phyloP scores from a whole-genome alignment of 2,797 vertebrate species.

The Gorsachius magnificus region DNA sequence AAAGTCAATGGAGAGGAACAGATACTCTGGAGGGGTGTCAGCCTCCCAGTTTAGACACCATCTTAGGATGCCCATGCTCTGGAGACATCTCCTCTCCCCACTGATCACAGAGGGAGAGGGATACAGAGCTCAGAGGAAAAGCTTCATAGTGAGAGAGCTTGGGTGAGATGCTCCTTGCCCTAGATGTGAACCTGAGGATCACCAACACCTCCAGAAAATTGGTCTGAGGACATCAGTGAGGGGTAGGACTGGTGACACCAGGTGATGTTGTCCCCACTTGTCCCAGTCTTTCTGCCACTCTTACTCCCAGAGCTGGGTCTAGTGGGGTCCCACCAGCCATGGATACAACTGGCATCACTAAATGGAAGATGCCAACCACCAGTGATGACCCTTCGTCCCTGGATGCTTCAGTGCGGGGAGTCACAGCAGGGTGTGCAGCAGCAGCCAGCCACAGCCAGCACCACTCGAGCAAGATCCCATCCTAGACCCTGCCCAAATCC shows the following conservation, averaged over 20 bases:
- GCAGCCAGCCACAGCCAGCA: rapidly evolving
- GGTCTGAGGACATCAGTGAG: not conserved
- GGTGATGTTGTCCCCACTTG: no score
- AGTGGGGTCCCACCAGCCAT: rapidly evolving
- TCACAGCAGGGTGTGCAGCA: not conserved
- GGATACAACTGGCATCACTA: rapidly evolving
- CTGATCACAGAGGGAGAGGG: rapidly evolving
- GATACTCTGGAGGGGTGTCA: not conserved
- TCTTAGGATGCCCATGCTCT: not conserved
- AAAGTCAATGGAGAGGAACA: not conserved
- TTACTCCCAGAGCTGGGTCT: not conserved
- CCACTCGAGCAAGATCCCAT: rapidly evolving
- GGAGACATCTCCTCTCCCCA: not conserved
- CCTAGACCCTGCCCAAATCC: not conserved
- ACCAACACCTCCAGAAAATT: not conserved
- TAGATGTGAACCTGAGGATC: not conserved
- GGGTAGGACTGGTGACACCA: not conserved
- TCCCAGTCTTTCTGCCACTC: not conserved
- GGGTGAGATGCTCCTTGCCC: not conserved
- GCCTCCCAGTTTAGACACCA: not conserved
- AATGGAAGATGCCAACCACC: not conserved
- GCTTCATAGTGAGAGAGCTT: rapidly evolving
- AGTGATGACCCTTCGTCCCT: rapidly evolving
- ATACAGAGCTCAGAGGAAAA: not conserved
- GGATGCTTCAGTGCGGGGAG: not conserved